Evolutionary conservation across 1,140 invertebrate species (phyloP), one percentile per base, ranked within the genome.

Genomic region (Nylanderia fulva): DNA sequence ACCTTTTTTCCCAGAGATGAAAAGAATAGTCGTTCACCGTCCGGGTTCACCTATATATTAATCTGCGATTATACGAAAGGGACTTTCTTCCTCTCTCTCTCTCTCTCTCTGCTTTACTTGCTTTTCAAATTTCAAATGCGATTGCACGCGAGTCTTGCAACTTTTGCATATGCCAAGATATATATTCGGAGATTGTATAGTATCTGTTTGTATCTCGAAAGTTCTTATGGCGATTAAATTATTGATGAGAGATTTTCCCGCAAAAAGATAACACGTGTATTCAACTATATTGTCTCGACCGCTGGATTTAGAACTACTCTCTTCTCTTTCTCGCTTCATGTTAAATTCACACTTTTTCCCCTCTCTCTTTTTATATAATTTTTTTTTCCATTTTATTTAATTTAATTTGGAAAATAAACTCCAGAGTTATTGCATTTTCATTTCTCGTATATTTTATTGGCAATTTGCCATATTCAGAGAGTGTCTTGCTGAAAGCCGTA

Each of bases 1-100:
- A 15, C 24, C 52, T 84, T 42, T 52, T 74, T 69, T 72, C 64
- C 13, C 13, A 52, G 56, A 24, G 48, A 84, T 61, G 56, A 75
- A 84, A 48, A 48, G 56, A 52, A 27, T 39, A n/a, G 33, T 66
- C 18, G 52, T 29, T 45, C 45, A 18, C 24, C 52, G 36, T 6
- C 11, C 8, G n/a, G 9, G 5, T n/a, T 58, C 18, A 24, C 52
- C 36, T 58, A 58, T 52, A 45, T 48, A 39, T 71, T 71, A 71
- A 71, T 56, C 36, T 3, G 24, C 52, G 64, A 68, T 36, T 79
- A 18, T 58, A 45, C 15, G 36, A 71, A 52, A 33, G 58, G 24
- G 15, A 18, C 45, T 15, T 15, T 11, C 29, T 5, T 7, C 15
- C 66, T 48, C n/a, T 15, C 29, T n/a, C n/a, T n/a, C n/a, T n/a